These are phyloP conservation scores for Hycleus phaleratus DNA, from an alignment of 1,140 invertebrate genomes.

Conservation along the genomic window DNA sequence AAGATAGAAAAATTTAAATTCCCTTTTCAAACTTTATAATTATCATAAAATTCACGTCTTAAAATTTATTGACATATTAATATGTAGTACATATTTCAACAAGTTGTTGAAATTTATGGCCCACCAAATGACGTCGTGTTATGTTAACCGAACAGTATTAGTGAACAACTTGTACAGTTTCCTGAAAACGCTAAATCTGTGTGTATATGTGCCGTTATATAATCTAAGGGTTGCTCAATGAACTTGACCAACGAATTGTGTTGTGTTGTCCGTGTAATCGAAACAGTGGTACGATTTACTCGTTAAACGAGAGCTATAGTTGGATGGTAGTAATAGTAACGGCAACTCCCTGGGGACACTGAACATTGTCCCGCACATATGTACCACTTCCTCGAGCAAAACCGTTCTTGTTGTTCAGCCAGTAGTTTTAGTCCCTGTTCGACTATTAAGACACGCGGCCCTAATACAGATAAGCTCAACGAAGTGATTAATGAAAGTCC, in stretches of 20 bases:
- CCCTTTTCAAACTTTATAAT: too few relatives aligned
- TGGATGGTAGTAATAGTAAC: constrained; percentile 30
- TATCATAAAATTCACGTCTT: too few relatives aligned
- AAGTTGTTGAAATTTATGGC: constrained; percentile 6
- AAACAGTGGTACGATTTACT: constrained; percentile 31
- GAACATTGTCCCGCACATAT: constrained; percentile 33
- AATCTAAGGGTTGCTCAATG: constrained; percentile 25
- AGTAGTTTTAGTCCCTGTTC: constrained; percentile 23
- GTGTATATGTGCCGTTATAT: constrained; percentile 25
- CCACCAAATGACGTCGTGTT: constrained; percentile 12
- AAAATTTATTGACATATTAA: too few relatives aligned
- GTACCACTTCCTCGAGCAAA: constrained; percentile 34
- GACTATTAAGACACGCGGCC: constrained; percentile 33
- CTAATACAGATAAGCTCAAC: constrained; percentile 28
- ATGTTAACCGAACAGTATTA: constrained; percentile 17
- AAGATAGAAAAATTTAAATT: too few relatives aligned
- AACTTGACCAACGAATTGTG: constrained; percentile 30
- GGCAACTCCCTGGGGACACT: constrained; percentile 27
- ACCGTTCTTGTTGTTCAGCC: constrained; percentile 21
- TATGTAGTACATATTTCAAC: too few relatives aligned
- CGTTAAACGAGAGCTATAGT: constrained; percentile 18
- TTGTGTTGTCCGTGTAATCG: constrained; percentile 33
- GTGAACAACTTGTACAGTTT: constrained; percentile 23
- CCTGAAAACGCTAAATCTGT: constrained; percentile 26
- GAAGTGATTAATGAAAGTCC: constrained; percentile 27